Base-by-base conservation (phyloP, 2,888 invertebrate species). In the Smittia sp. region DNA sequence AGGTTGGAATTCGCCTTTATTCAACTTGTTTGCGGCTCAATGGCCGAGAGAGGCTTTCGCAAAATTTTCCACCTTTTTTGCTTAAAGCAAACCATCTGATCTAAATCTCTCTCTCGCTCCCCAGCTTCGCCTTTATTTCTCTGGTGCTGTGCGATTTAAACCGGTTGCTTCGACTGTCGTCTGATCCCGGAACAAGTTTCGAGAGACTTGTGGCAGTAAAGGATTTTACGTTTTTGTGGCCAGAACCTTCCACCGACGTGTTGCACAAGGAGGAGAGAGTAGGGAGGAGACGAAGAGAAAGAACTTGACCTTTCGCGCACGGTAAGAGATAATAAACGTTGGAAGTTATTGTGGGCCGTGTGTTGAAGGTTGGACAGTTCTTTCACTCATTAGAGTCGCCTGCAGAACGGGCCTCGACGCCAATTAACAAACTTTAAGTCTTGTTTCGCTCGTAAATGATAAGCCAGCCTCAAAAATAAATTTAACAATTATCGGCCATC, bases 171-270 rank as follows among this genome's bases (percentile, higher is more conserved):
- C 27, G 63, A 9, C 25, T 63, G 63, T 63, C 63, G 63, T 63
- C 63, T 63, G 63, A 63, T 63, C 32, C 63, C 63, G 63, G 63
- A 63, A 63, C 63, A 24, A 25, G 63, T 63, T 63, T 63, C 25
- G 20, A 46, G 46, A 46, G 46, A 46, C 46, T 58, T 58, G 20
- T 58, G 58, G 58, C 18, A 46, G 46, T 15, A n/a, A 46, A 46
- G n/a, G 15, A 46, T 46, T 46, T 46, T 46, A 46, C n/a, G n/a
- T 46, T 46, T 46, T 46, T n/a, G 46, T n/a, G 15, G 11, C 15
- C 46, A 46, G 46, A 46, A 46, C 46, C 46, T 46, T 46, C n/a
- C 15, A 7, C 6, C 15, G 46, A 58, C 22, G 9, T 58, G n/a
- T 20, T 9, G 58, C 20, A 22, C n/a, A 18, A 58, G n/a, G 15